Base-by-base conservation (phyloP, 2,113 vertebrate species). In the Caranx melampygus region DNA sequence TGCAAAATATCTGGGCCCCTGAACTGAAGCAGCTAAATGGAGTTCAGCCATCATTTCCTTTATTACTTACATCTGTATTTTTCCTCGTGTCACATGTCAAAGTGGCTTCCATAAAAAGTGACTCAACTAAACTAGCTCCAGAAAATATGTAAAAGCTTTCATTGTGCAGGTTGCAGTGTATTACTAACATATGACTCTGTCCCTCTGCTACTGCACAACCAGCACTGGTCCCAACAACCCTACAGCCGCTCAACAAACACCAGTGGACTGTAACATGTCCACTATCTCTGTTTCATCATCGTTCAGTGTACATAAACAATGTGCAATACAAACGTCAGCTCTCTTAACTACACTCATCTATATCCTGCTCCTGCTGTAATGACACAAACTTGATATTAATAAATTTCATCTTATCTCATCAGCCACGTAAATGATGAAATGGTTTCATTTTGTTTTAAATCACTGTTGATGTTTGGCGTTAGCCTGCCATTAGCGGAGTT, bases 361-460 rank as follows among this genome's bases (percentile, higher is more conserved):
- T 14, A 33, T 51, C 44, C 45, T 51, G 45, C 45, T 6, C 11
- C 45, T 34, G 21, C 44, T 16, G 26, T 31, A 33, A 31, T 1
- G 7, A 65, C 33, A 9, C 15, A 10, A 44, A 45, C 47, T 49
- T 42, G 12, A 3, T n/a, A 45, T 26, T 26, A 40, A 40, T 40
- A 42, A 21, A 45, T 13, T 65, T 65, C 2, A 14, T 49, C 3
- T 47, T 3, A 8, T 47, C 13, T 65, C 31, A 31, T 31, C 40
- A 10, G 40, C 8, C 8, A 42, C 15, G 11, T 67, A 15, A 54
- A 16, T 13, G 35, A 15, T 35, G 16, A 68, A 60, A 49, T 57
- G 1, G 4, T 74, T 75, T 52, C 61, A 42, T 63, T 62, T 63
- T 47, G 9, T 49, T 78, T 78, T 63, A 58, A 71, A 75, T 67